Base-by-base conservation (phyloP, 2,113 vertebrate species). In the Felis chaus region DNA sequence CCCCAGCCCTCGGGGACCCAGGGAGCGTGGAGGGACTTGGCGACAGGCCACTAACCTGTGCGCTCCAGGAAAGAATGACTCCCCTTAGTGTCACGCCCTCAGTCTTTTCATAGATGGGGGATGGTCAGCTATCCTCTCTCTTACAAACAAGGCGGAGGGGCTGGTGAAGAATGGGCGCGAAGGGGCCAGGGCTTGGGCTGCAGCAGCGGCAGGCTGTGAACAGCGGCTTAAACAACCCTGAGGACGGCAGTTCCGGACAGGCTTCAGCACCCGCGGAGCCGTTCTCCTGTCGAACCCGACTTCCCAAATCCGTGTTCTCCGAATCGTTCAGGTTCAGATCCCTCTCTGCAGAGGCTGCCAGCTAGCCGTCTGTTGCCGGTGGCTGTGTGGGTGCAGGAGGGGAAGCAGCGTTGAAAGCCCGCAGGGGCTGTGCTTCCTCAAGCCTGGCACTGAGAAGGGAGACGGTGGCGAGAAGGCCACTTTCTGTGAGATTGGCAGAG, bases 171-270 rank as follows among this genome's bases (percentile, higher is more conserved):
- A 18, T 0, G 19, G 63, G 5, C 33, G 63, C 33, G 48, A 74
- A 71, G 45, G 78, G 65, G 39, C 45, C 10, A 1, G 25, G 19
- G 11, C 6, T 63, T n/a, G 33, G 4, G 0, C 0, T 1, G 5
- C 2, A 16, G 82, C 82, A 74, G 41, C 36, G 45, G 23, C 3
- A 4, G 41, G 57, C 53, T 76, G 3, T 71, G 79, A 63, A 23
- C 12, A 3, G 1, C 11, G 29, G 4, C 25, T 82, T 53, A 39
- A 76, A 41, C n/a, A 41, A 15, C 25, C 33, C 41, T 1, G 16
- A 53, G 29, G 10, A 7, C 33, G 57, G 13, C n/a, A 69, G 13
- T 12, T 50, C 41, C 57, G 39, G 69, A 41, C 23, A 53, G 73
- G 25, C 41, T 45, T 33, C 25, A 1, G 31, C 1, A 0, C 4